These are phyloP conservation scores for Agrotis segetum DNA, from an alignment of 2,888 invertebrate genomes.

Conservation along the genomic window DNA sequence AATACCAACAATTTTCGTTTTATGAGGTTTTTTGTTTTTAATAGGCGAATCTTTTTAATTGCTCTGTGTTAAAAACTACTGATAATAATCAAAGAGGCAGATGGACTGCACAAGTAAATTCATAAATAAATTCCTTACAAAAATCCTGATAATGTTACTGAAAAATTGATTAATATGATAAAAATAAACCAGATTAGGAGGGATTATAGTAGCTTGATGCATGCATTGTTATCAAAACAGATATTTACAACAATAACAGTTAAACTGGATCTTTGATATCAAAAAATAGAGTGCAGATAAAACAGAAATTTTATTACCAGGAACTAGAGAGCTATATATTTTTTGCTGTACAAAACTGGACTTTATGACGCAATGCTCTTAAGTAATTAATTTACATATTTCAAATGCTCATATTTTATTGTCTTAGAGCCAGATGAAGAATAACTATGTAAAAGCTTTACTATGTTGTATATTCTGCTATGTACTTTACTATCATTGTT, in stretches of 20 bases:
- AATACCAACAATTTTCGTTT: not conserved
- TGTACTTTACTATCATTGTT: conserved; percentile 54
- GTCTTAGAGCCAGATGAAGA: conserved; percentile 20
- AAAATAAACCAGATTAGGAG: conserved; percentile 41
- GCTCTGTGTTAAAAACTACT: not conserved
- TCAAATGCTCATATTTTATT: conserved; percentile 19
- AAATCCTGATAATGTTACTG: conserved; percentile 38
- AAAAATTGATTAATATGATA: conserved; percentile 45
- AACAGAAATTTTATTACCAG: conserved; percentile 4
- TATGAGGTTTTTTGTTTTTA: not conserved
- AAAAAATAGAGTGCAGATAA: conserved; percentile 9
- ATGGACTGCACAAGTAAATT: not conserved
- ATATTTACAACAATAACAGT: conserved; percentile 28
- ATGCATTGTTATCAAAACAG: conserved; percentile 47
- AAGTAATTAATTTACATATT: conserved; percentile 10
- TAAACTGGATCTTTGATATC: conserved; percentile 21
- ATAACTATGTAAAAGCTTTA: conserved; percentile 36
- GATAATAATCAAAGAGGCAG: not conserved
- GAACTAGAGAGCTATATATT: conserved; percentile 1
- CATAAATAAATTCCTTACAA: conserved; percentile 4
- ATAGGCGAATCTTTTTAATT: not conserved
- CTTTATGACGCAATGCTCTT: not conserved
- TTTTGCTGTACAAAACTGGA: not conserved
- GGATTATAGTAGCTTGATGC: conserved; percentile 40
- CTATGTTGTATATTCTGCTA: conserved; percentile 17